Evolutionary conservation across 2,797 vertebrate species (phyloP), one percentile per base, ranked within the genome.

Genomic region (Rhinella marina): DNA sequence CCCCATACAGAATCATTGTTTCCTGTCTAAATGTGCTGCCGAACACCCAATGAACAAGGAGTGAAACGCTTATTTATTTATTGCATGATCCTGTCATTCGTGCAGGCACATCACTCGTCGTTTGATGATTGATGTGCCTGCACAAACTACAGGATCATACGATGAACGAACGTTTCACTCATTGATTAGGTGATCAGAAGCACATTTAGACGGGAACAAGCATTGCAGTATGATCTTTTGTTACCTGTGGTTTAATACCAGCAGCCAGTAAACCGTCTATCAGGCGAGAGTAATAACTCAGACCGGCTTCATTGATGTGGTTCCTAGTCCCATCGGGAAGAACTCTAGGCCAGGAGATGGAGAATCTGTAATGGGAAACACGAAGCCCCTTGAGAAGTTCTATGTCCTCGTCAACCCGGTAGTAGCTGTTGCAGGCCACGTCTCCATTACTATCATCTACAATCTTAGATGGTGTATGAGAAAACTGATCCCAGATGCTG

Each of bases 401-500:
- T 90, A 99, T 91, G 7, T 99, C 98, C 88, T 97, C 97, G 0
- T 96, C 91, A 5, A 97, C 92, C 92, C 94, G 98, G 92, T 98
- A 94, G 91, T 98, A 99, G 92, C 98, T 99, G 93, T 98, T 94
- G 23, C 98, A 99, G 25, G 97, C 96, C 82, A 98, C 91, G 25
- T 99, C 98, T 41, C 97, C 98, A 0, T 90, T 96, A 50, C 96
- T 96, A 23, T 96, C 93, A 0, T 96, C 94, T 17, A 73, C 92
- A 0, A 99, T 87, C 90, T 82, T 95, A 70, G 97, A 92, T 3
- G 97, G 95, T 16, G 97, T 98, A 90, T 99, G 98, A 88, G 97
- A 76, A 91, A 95, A 99, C 0, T 91, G 96, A 92, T 99, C 98
- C 98, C 98, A 99, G 88, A 99, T 98, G 78, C 97, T 99, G 19